These are phyloP conservation scores for Calephelis perditalis DNA, from an alignment of 2,888 invertebrate species.

Conservation along the genomic window DNA sequence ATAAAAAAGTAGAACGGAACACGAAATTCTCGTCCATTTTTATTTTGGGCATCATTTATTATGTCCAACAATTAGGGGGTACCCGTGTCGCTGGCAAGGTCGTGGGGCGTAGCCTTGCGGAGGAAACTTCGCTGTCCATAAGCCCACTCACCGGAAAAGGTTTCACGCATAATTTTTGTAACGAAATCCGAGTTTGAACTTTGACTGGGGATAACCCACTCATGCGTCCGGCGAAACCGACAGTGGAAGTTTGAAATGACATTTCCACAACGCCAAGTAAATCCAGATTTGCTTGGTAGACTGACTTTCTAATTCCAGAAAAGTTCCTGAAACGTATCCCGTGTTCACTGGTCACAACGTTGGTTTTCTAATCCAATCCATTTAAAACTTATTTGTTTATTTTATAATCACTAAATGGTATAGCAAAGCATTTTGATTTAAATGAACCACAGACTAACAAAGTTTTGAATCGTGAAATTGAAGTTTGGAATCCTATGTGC, in stretches of 20 bases:
- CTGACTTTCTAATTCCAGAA: constrained; percentile 74
- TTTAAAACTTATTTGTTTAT: constrained; percentile 56
- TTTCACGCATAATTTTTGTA: constrained; percentile 60
- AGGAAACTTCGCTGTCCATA: constrained; percentile 67
- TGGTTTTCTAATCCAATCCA: constrained; percentile 68
- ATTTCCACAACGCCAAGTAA: constrained; percentile 61
- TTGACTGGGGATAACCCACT: constrained; percentile 29
- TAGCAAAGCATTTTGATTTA: constrained; percentile 67
- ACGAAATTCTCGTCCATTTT: constrained; percentile 72
- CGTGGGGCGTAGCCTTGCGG: constrained; percentile 28
- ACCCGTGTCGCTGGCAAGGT: constrained; percentile 54
- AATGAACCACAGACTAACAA: constrained; percentile 65
- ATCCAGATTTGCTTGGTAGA: constrained; percentile 66
- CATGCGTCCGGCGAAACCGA: constrained; percentile 31
- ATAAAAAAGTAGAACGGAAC: constrained; percentile 64
- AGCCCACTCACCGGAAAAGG: constrained; percentile 55
- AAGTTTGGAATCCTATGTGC: constrained; percentile 13
- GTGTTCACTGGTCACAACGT: constrained; percentile 68
- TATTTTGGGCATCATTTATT: constrained; percentile 74
- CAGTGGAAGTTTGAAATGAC: constrained; percentile 59
- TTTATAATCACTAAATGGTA: constrained; percentile 57
- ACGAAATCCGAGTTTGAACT: constrained; percentile 33
- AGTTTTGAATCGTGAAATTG: constrained; percentile 61
- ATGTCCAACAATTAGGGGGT: constrained; percentile 71
- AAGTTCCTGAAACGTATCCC: constrained; percentile 76